Base-by-base conservation (phyloP, 2,113 vertebrate species). In the Pelecanus crispus region DNA sequence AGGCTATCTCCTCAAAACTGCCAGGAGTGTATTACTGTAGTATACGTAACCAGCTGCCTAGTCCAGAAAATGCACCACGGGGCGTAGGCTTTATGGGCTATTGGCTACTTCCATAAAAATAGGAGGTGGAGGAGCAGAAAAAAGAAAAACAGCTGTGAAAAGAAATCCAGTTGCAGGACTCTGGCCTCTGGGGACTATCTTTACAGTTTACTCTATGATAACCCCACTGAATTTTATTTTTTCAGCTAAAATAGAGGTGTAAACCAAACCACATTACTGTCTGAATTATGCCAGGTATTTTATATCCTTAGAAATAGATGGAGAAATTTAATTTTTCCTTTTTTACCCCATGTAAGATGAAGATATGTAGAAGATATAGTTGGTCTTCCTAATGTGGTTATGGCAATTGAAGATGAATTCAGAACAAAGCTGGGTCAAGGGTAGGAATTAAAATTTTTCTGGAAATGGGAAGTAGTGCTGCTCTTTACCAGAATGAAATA, bases 401-500 rank as follows among this genome's bases (percentile, higher is more conserved):
- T 1, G 34, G 21, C 50, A 56, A 67, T 42, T 86, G 67, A 72
- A 52, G 61, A 13, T 81, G 77, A 92, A 88, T 88, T 50, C 4
- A 4, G 61, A 62, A 44, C 36, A 86, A 83, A 82, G 40, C 82
- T 63, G 83, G 82, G 87, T 91, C 77, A 92, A 87, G 58, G 81
- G 61, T 45, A 74, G 86, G 87, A 88, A 80, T 95, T 81, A 52
- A 0, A 20, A 3, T 65, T 77, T 71, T 59, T 86, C 63, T 93
- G 75, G 62, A 42, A 44, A 18, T 10, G 22, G 62, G 42, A 88
- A 83, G 75, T 10, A 17, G 31, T 6, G 44, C 74, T 17, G 24
- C 16, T 42, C 47, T 71, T 81, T 17, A 50, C 71, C 45, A 10
- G 38, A 73, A 94, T 94, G 95, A 96, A 96, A 93, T 96, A 94